Evolutionary conservation across 2,888 invertebrate genomes (phyloP).

Genomic region (Hylaea fasciaria): DNA sequence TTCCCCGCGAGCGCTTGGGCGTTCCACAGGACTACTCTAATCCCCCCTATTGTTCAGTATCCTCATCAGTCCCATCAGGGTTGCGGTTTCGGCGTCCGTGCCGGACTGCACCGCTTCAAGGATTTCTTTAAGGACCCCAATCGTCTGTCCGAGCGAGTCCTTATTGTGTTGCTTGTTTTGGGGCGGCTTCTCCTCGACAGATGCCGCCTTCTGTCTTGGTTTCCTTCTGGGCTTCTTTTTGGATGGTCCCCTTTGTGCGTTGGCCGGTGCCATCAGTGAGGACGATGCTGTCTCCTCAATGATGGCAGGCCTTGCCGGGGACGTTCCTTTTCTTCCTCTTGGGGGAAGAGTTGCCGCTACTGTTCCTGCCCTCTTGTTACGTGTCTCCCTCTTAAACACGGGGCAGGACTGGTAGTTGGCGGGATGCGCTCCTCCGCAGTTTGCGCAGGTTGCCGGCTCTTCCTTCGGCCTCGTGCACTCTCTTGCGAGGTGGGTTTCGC

Average conservation of each 20-base stretch:
- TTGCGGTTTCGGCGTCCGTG: slow-evolving; percentile 8
- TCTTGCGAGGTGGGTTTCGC: slow-evolving; percentile 19
- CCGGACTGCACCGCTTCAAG: slow-evolving; percentile 17
- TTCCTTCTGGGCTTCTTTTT: too few relatives aligned
- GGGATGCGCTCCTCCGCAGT: slow-evolving; percentile 32
- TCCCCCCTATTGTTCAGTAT: slow-evolving; percentile 10
- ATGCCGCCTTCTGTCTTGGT: too few relatives aligned
- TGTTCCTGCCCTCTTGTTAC: slow-evolving; percentile 26
- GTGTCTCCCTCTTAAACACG: slow-evolving; percentile 8
- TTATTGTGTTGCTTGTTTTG: not conserved
- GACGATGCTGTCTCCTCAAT: not conserved
- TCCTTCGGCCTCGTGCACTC: slow-evolving; percentile 29
- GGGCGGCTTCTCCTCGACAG: not conserved
- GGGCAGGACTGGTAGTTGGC: slow-evolving; percentile 36
- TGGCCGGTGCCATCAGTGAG: slow-evolving; percentile 11
- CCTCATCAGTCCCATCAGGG: slow-evolving; percentile 13
- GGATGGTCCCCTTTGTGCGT: not conserved
- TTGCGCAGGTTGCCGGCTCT: slow-evolving; percentile 33
- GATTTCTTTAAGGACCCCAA: slow-evolving; percentile 10
- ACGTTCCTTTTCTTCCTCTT: slow-evolving; percentile 1
- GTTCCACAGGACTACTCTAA: slow-evolving; percentile 18
- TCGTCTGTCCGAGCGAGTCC: slow-evolving; percentile 10
- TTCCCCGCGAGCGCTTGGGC: slow-evolving; percentile 21
- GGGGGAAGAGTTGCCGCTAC: slow-evolving; percentile 6
- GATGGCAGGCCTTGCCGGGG: not conserved